Evolutionary conservation across 2,888 invertebrate species (phyloP), one percentile per base, ranked within the genome.

Genomic region (Sipha maydis): DNA sequence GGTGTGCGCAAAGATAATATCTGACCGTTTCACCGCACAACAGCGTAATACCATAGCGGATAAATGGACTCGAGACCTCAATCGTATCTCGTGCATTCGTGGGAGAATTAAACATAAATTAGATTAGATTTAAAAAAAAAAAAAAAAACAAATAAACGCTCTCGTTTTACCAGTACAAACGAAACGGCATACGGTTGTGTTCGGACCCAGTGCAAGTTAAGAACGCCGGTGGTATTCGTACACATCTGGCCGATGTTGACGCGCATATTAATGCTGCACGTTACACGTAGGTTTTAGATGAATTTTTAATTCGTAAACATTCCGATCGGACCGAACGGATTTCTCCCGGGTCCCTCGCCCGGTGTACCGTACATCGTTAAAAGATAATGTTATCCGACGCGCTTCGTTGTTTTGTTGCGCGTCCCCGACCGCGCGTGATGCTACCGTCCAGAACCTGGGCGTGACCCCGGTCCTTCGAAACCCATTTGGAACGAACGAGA

Each of bases 391-490:
- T 85, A 69, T 78, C 31, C 78, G 8, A 78, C 77, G 78, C n/a
- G 79, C 25, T 54, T 34, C 79, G 69, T 79, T 85, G 75, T 85
- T 73, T 73, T 28, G 38, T 48, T 41, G 25, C 21, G 76, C 34
- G 34, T 34, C 34, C 67, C 41, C 41, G 79, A 48, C 48, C 48
- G 14, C 48, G 79, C 48, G 11, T 14, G 79, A 71, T 71, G 85
- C 85, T 85, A 85, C 85, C 79, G 85, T 79, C 85, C 71, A 25
- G 0, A n/a, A 79, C 71, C 56, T 79, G 85, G 78, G 85, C 85
- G 85, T 85, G 31, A 71, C 79, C 34, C n/a, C 34, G 31, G 54
- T 41, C 69, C 69, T 71, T 69, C 69, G 34, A 85, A 79, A 79
- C 85, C 71, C 78, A 79, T 85, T 85, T 56, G 38, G 75, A 75